Conservation (phyloP, 2,113 vertebrate genomes). For the Xenus cinereus region DNA sequence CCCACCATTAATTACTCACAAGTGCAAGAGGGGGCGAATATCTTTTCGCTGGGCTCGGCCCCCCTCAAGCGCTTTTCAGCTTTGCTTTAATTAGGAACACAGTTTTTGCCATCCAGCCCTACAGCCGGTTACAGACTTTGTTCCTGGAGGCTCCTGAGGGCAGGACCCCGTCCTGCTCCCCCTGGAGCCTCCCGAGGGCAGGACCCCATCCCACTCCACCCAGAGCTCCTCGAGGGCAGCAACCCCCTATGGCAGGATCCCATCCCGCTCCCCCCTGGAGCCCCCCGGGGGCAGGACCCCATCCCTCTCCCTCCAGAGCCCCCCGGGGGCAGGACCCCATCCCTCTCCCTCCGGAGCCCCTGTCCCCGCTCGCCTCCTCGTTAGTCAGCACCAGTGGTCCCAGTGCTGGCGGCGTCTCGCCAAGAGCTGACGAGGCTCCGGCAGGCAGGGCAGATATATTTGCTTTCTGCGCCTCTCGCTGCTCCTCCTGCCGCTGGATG, state of each 20-base stretch:
- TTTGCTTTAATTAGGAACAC: background rate
- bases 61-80: background rate
- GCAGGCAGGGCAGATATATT: background rate
- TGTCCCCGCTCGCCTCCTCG: background rate
- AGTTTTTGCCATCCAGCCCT: background rate
- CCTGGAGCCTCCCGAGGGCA: too few species aligned
- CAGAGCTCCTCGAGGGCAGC: background rate
- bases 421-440: background rate
- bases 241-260: too few species aligned
- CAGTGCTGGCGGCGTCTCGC: background rate
- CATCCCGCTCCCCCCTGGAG: too few species aligned
- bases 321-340: background rate
- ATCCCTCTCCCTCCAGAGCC: background rate
- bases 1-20: background rate
- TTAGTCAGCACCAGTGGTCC: background rate
- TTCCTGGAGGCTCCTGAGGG: background rate
- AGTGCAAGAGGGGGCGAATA: background rate
- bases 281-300: too few species aligned
- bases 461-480: background rate
- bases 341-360: background rate
- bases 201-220: too few species aligned
- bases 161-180: too few species aligned
- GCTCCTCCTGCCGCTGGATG: accelerated
- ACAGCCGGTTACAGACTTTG: background rate
- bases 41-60: background rate